Evolutionary conservation across 35 echinoderm and acorn worm species (phyloP), one percentile per base, ranked within the genome.

Genomic region (Acanthaster planci): DNA sequence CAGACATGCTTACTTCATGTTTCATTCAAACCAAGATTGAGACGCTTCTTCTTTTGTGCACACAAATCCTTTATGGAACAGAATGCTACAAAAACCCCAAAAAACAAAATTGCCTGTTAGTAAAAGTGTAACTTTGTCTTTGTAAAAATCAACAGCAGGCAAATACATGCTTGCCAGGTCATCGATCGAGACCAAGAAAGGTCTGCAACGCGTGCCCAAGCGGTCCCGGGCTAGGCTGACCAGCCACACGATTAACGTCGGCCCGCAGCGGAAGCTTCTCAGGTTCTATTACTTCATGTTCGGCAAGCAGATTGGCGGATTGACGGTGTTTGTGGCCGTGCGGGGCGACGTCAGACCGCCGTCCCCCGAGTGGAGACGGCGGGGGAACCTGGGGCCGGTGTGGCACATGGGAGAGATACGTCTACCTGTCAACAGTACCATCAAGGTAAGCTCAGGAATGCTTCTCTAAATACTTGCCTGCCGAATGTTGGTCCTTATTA

Each of bases 241-340:
- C 2, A 93, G 90, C 34, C 87, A 90, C 7, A 82, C 84, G 19
- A 52, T 97, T 5, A 77, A 37, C 8, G 90, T 90, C 10, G 50
- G 42, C 19, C 58, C 68, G 30, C 67, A 58, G 15, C 78, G 80
- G 15, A 92, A 94, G 31, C 32, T 99, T 5, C 37, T 99, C 0
- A 80, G 91, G 6, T 99, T 99, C 42, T 92, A 91, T 54, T 91
- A 91, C 55, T 89, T 75, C 39, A 99, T 97, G 96, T 94, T 76
- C 42, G 96, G 96, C 19, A 88, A 79, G 51, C 44, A 78, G 40
- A 51, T 99, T 7, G 92, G 92, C 5, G 79, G 81, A n/a, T 39
- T 99, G 14, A 91, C 93, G 14, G 89, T 89, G n/a, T 99, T 91
- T 40, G 82, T 94, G 38, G 44, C 93, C 0, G 53, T 94, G 3